phyloP scores from a whole-genome alignment of 2,113 vertebrate genomes.

The Varanus komodoensis region DNA sequence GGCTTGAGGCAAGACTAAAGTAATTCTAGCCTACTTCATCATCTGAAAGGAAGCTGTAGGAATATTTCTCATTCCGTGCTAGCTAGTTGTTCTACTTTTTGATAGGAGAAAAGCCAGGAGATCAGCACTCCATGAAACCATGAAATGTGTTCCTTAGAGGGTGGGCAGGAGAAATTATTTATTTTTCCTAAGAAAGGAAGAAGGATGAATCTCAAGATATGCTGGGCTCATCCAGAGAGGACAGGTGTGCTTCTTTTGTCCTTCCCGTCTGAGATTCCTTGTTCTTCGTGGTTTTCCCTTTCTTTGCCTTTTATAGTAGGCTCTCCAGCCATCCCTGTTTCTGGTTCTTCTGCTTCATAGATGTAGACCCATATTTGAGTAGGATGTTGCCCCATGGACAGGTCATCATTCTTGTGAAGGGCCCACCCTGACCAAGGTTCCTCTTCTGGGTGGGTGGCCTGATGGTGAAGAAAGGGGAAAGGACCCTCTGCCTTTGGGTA shows the following conservation, averaged over 20 bases:
- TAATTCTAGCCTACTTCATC: neutral
- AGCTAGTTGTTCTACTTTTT: neutral
- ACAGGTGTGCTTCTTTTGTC: no score
- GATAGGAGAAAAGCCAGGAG: neutral
- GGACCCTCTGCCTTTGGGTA: neutral
- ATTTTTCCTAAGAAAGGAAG: neutral
- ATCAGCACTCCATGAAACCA: neutral
- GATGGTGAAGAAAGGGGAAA: neutral
- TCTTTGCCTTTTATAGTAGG: neutral
- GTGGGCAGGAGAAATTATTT: neutral
- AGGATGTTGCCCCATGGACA: neutral
- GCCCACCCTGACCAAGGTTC: no score
- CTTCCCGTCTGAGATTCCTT: neutral
- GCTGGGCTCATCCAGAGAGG: no score
- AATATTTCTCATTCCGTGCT: neutral
- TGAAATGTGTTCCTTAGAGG: neutral
- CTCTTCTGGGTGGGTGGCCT: neutral
- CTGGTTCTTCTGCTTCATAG: neutral
- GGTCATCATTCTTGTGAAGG: neutral
- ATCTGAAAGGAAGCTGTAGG: neutral
- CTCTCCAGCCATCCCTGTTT: neutral
- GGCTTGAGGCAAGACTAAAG: neutral
- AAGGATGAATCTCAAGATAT: neutral
- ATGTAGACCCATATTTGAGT: neutral
- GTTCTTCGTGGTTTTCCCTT: neutral